phyloP scores from a whole-genome alignment of 1,140 invertebrate species.

The Tenebrio molitor region DNA sequence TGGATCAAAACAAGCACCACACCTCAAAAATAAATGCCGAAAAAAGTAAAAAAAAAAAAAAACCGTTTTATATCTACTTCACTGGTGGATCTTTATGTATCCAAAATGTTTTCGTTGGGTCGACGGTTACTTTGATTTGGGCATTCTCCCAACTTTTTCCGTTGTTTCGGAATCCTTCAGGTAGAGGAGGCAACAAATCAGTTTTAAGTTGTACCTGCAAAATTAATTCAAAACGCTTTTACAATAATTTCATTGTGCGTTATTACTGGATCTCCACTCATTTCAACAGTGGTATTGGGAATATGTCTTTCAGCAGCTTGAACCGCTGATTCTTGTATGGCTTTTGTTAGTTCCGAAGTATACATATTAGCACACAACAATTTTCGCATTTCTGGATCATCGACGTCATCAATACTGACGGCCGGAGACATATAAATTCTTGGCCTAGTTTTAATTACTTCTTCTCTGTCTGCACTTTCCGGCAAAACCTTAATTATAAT shows the following conservation, averaged over 20 bases:
- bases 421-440: constrained; percentile 68
- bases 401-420: constrained; percentile 68
- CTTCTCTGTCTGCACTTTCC: constrained; percentile 48
- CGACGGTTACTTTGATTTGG: constrained; percentile 64
- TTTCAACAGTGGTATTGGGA: constrained; percentile 50
- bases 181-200: constrained; percentile 49
- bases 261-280: constrained; percentile 14
- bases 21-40: constrained; percentile 47
- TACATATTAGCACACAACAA: constrained; percentile 58
- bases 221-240: not conserved
- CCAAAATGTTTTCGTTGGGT: constrained; percentile 66
- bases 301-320: constrained; percentile 43
- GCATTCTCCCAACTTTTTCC: constrained; percentile 65
- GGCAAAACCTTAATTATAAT: constrained; percentile 12
- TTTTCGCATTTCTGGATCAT: constrained; percentile 63
- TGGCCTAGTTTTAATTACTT: constrained; percentile 65
- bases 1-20: constrained; percentile 56
- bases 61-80: constrained; percentile 45
- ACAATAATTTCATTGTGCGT: not conserved
- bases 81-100: constrained; percentile 53
- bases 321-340: constrained; percentile 14
- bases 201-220: constrained; percentile 45
- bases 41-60: constrained; percentile 26
- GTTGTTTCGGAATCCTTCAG: constrained; percentile 43
- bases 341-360: constrained; percentile 57